phyloP scores from a whole-genome alignment of 2,888 invertebrate species.

The Eledona agricola region DNA sequence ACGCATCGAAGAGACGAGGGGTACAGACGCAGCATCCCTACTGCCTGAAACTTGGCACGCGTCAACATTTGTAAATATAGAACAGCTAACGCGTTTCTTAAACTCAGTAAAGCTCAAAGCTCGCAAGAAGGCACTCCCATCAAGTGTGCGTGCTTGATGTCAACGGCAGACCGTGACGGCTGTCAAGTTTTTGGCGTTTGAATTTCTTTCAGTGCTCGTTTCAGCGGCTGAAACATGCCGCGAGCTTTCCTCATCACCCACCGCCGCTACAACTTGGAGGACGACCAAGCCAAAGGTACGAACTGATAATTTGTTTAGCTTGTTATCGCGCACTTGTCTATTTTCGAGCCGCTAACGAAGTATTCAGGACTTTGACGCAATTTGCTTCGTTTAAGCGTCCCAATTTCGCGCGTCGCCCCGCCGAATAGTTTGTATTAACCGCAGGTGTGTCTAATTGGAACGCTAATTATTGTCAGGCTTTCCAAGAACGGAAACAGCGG shows the following conservation, averaged over 20 bases:
- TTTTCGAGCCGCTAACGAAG: slow-evolving; percentile 14
- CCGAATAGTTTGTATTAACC: slow-evolving; percentile 5
- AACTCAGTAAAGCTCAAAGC: slow-evolving; percentile 57
- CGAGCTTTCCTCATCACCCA: slow-evolving; percentile 72
- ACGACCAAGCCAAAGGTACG: slow-evolving; percentile 60
- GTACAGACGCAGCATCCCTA: slow-evolving; percentile 41
- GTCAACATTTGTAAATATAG: slow-evolving; percentile 63
- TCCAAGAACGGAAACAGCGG: no score
- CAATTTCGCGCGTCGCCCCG: slow-evolving; percentile 13
- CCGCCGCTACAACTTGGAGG: slow-evolving; percentile 65
- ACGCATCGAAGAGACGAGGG: slow-evolving; percentile 26
- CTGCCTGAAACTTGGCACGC: slow-evolving; percentile 63
- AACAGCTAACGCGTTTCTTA: slow-evolving; percentile 60
- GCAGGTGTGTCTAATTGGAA: slow-evolving; percentile 17
- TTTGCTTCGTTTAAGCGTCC: slow-evolving; percentile 11
- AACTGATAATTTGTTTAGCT: not conserved
- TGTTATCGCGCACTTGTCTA: slow-evolving; percentile 1
- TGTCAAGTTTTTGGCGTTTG: slow-evolving; percentile 42
- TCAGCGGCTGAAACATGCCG: slow-evolving; percentile 64
- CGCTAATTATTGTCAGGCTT: slow-evolving; percentile 10
- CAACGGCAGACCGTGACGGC: slow-evolving; percentile 13
- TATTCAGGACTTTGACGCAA: slow-evolving; percentile 6
- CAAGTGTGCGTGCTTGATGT: slow-evolving; percentile 42
- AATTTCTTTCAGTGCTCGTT: not conserved
- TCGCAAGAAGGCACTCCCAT: slow-evolving; percentile 40